Evolutionary conservation across 30 jellyfish, hydroid and myxozoan species (phyloP).

Genomic region (Morbakka virulenta): DNA sequence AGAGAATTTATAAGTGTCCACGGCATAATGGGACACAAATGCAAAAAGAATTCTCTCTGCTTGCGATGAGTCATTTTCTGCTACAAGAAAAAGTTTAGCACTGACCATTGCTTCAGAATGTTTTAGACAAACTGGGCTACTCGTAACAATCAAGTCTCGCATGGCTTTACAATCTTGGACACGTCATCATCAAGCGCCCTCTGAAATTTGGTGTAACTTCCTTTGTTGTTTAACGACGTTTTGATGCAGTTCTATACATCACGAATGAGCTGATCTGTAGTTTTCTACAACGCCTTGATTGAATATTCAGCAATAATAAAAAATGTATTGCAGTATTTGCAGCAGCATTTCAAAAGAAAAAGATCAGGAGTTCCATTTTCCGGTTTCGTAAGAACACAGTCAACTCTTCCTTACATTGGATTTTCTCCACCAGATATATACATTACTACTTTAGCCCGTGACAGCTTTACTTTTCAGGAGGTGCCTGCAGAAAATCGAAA

Average conservation of each 20-base stretch:
- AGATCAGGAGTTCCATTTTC: background rate
- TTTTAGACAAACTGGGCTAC: conserved; percentile 5
- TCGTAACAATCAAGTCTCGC: conserved; percentile 45
- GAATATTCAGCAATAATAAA: background rate
- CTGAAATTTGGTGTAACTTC: conserved; percentile 5
- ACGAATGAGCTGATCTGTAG: conserved; percentile 2
- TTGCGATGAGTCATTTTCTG: conserved; percentile 5
- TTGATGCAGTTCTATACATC: background rate
- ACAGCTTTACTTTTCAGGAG: background rate
- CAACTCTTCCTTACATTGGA: background rate
- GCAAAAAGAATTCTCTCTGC: conserved; percentile 13
- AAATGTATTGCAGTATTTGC: background rate
- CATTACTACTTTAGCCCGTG: background rate
- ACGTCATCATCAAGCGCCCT: conserved; percentile 37
- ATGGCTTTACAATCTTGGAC: conserved; percentile 42
- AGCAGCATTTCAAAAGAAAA: background rate
- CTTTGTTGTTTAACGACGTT: background rate
- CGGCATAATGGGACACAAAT: background rate
- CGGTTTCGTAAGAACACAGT: background rate
- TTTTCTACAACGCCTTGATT: background rate
- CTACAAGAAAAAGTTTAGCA: conserved; percentile 3
- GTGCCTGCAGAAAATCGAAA: background rate
- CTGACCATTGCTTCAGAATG: conserved; percentile 4
- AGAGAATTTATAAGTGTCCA: conserved; percentile 5
- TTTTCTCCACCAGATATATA: background rate